Conservation (phyloP, 2,888 invertebrate species). For the Sphaerophoria taeniata region DNA sequence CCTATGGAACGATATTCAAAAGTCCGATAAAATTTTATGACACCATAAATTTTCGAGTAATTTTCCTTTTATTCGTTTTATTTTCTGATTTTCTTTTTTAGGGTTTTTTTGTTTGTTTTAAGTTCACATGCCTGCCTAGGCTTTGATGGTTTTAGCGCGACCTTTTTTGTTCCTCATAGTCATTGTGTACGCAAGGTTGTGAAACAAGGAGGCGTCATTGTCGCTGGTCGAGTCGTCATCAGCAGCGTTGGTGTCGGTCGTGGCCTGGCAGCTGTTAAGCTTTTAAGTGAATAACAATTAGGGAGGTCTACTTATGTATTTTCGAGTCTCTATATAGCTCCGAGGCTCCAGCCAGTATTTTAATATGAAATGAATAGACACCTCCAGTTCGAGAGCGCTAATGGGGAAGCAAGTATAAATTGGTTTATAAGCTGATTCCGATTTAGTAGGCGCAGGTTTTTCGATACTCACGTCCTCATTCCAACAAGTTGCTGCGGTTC, state of each 20-base stretch:
- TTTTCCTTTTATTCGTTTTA: slow-evolving; percentile 51
- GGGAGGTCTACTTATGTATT: slow-evolving; percentile 63
- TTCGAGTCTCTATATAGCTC: too few relatives aligned
- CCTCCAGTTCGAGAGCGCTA: background rate
- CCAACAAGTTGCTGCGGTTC: slow-evolving; percentile 61
- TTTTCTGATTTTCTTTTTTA: background rate
- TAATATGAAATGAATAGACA: background rate
- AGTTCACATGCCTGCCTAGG: slow-evolving; percentile 15
- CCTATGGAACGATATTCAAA: slow-evolving; percentile 69
- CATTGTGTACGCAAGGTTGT: slow-evolving; percentile 61
- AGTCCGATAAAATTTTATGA: slow-evolving; percentile 74
- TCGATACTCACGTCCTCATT: slow-evolving; percentile 37
- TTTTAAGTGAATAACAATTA: slow-evolving; percentile 74
- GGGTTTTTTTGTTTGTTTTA: background rate
- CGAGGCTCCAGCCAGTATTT: slow-evolving; percentile 30
- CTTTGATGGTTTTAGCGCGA: slow-evolving; percentile 39
- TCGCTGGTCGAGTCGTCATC: slow-evolving; percentile 1
- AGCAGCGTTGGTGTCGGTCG: too few relatives aligned
- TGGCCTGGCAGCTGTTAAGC: slow-evolving; percentile 70
- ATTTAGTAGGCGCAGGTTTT: slow-evolving; percentile 56
- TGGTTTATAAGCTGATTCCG: slow-evolving; percentile 57
- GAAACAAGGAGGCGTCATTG: slow-evolving; percentile 65
- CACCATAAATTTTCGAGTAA: slow-evolving; percentile 69
- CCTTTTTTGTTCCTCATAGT: slow-evolving; percentile 38
- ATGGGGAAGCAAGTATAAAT: background rate